Evolutionary conservation across 2,797 vertebrate species (phyloP).

Genomic region (Sebastes glaucus): DNA sequence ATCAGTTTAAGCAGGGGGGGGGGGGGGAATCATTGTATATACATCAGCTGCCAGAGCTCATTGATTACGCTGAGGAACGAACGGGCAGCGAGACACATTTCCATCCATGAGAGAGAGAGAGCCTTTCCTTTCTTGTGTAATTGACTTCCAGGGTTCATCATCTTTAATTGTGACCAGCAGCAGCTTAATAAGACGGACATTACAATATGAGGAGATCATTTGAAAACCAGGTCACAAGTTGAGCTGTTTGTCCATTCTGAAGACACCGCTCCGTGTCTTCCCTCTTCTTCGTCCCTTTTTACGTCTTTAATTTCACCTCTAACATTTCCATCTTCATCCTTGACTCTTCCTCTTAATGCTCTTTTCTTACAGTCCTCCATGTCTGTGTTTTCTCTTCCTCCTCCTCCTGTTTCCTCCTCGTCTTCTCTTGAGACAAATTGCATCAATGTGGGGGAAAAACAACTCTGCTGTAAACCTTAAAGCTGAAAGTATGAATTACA

Average conservation of each 20-base stretch:
- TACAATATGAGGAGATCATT: background rate
- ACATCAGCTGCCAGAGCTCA: conserved; percentile 23
- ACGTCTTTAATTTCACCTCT: background rate
- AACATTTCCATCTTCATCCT: background rate
- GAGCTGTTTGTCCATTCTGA: background rate
- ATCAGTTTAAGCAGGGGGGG: background rate
- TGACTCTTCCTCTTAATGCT: background rate
- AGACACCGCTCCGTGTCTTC: background rate
- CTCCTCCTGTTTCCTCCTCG: too few species aligned
- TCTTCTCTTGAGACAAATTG: too few species aligned
- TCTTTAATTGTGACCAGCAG: conserved; percentile 1
- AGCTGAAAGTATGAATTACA: background rate
- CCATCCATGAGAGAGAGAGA: background rate
- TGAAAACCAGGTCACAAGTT: background rate
- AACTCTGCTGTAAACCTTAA: background rate
- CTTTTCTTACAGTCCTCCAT: background rate
- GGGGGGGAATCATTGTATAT: conserved; percentile 1
- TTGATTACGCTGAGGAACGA: conserved; percentile 11
- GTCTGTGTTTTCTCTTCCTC: background rate
- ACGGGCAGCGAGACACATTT: background rate
- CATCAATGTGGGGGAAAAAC: too few species aligned
- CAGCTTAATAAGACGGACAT: conserved; percentile 6
- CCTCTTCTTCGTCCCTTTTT: background rate
- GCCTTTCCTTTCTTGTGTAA: background rate
- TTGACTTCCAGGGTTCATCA: background rate